Evolutionary conservation across 2,797 vertebrate genomes (phyloP), one percentile per base, ranked within the genome.

Genomic region (Ispidina picta): DNA sequence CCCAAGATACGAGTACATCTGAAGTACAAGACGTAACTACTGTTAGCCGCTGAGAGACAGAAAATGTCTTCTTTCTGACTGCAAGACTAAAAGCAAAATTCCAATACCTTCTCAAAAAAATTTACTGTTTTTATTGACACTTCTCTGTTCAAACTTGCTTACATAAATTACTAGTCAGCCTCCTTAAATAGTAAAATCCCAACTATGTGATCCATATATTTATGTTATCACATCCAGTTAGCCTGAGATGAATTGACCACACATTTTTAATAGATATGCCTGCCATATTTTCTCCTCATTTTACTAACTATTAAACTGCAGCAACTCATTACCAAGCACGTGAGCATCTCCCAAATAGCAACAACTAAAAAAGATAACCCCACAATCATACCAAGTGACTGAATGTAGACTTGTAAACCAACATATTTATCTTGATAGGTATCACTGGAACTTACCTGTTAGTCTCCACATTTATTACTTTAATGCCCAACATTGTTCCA

Each of bases 401-500:
- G 25, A 77, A 46, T 29, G 17, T 4, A 70, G 55, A 58, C 33
- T 85, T 69, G 28, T n/a, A 63, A 83, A 54, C 11, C 76, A 78
- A 44, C 12, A 29, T 6, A 12, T 79, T 62, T 33, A 75, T 76
- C 97, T 92, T 25, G 1, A 19, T 5, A 43, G 20, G 4, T 69
- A 44, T 85, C 63, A 88, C 17, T 62, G 66, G 64, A 93, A 84
- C 97, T 94, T 94, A 98, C 99, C 98, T 98, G 97, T 99, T 99
- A 79, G 99, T 99, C 95, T 99, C 99, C 72, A 99, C 98, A 29
- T 99, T 99, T 97, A 99, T 99, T 95, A 99, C 99, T 95, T 99
- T 99, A 97, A 99, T 99, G 90, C 99, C 99, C 95, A 99, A 94
- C 99, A 99, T 99, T 77, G 99, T 99, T 75, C 99, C 99, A 51